phyloP scores from a whole-genome alignment of 2,888 invertebrate genomes.

The Geotrupes spiniger region DNA sequence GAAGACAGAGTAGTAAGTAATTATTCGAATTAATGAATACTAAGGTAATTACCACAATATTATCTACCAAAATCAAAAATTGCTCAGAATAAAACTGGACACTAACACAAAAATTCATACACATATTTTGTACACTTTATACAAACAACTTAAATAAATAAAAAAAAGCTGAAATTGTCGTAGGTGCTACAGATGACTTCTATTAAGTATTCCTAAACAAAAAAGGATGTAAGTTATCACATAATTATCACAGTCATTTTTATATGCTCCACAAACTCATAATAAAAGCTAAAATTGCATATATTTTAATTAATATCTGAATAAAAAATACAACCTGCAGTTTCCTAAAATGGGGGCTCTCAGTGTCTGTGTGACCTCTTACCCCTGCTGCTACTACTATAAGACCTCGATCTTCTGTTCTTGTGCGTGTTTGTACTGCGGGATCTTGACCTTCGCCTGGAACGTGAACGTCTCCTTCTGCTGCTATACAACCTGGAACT shows the following conservation, averaged over 20 bases:
- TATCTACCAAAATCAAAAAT: too few species aligned
- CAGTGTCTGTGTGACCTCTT: conserved; percentile 39
- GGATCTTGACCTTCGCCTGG: conserved; percentile 32
- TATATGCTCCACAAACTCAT: conserved; percentile 7
- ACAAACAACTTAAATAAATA: conserved; percentile 16
- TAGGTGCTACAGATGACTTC: conserved; percentile 11
- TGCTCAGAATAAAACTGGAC: conserved; percentile 16
- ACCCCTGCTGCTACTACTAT: conserved; percentile 36
- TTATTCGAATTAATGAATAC: too few species aligned
- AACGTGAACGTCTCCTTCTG: conserved; percentile 27
- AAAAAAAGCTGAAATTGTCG: conserved; percentile 8
- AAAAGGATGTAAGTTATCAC: conserved; percentile 11
- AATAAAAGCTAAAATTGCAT: not conserved
- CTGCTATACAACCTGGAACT: conserved; percentile 26
- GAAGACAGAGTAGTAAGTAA: too few species aligned
- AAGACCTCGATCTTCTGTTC: conserved; percentile 31
- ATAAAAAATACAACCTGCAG: conserved; percentile 29
- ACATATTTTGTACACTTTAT: conserved; percentile 15
- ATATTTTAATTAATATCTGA: too few species aligned
- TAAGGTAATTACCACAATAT: too few species aligned
- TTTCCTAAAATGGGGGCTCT: conserved; percentile 22
- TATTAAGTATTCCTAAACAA: conserved; percentile 17
- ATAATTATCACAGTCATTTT: conserved; percentile 16
- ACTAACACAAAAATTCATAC: conserved; percentile 12
- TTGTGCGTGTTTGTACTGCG: conserved; percentile 27